phyloP scores from a whole-genome alignment of 1,140 invertebrate genomes.

The Whitmania pigra region DNA sequence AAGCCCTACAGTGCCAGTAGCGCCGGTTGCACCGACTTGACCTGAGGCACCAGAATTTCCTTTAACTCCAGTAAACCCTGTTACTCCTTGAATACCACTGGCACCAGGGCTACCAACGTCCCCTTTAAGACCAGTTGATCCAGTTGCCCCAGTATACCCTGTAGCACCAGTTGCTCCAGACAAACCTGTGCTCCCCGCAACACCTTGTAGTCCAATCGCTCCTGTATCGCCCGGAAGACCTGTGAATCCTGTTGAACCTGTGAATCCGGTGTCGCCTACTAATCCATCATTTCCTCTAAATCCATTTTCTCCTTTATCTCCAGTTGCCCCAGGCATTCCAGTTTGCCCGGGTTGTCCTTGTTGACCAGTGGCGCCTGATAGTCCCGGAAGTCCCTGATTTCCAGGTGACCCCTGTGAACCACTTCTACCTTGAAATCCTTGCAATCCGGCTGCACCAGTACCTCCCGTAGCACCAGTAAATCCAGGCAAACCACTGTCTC shows the following conservation, averaged over 20 bases:
- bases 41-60: too few relatives aligned
- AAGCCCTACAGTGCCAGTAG: background rate
- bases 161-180: slow-evolving; percentile 8
- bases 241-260: background rate
- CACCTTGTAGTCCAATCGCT: background rate
- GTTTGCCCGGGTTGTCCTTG: slow-evolving; percentile 18
- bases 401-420: slow-evolving; percentile 17
- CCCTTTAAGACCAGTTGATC: slow-evolving; percentile 1
- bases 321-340: slow-evolving; percentile 13
- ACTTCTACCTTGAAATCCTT: background rate
- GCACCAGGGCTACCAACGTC: background rate
- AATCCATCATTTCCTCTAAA: background rate
- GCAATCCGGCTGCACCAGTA: slow-evolving; percentile 1
- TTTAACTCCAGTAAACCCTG: too few relatives aligned
- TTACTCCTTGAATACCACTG: background rate
- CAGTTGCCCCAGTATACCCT: slow-evolving; percentile 7
- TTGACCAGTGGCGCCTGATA: background rate
- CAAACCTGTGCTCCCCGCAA: background rate
- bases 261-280: background rate
- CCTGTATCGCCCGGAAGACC: slow-evolving; percentile 9
- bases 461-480: slow-evolving; percentile 1
- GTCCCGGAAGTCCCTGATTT: slow-evolving; percentile 14
- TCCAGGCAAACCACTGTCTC: slow-evolving; percentile 10
- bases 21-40: background rate
- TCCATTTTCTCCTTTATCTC: slow-evolving; percentile 17